A percentile compares a stretch with the other conserved stretches of the same genome.
Conservation (phyloP, 2,888 invertebrate genomes). For the Drosophila helvetica region DNA sequence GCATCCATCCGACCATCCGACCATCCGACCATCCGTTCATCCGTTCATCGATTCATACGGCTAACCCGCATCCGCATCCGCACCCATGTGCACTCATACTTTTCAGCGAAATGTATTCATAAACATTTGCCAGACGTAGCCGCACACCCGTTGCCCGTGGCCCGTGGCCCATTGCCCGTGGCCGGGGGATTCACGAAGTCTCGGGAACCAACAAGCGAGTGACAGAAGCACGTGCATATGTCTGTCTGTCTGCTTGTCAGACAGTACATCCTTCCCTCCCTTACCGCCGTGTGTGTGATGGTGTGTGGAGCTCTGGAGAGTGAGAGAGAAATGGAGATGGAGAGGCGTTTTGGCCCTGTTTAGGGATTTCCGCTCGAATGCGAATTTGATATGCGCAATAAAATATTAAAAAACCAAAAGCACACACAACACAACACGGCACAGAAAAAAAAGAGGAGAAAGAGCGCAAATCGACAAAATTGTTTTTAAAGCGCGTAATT, state of each 20-base stretch:
- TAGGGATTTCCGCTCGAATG: slow-evolving; percentile 77
- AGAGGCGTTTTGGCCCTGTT: slow-evolving; percentile 66
- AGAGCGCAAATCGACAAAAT: slow-evolving; percentile 61
- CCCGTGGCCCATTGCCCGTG: background rate
- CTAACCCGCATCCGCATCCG: slow-evolving; percentile 4
- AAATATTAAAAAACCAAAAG: slow-evolving; percentile 66
- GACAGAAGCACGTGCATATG: slow-evolving; percentile 69
- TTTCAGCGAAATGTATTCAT: slow-evolving; percentile 67
- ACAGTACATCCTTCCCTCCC: background rate
- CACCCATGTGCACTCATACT: background rate
- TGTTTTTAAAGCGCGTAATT: slow-evolving; percentile 77
- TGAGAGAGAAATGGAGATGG: background rate
- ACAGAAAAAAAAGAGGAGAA: background rate
- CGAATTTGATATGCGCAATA: slow-evolving; percentile 78
- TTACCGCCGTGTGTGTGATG: slow-evolving; percentile 1
- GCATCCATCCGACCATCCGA: slow-evolving; percentile 4
- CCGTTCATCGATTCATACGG: background rate
- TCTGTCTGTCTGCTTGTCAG: slow-evolving; percentile 44
- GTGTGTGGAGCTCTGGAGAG: slow-evolving; percentile 29
- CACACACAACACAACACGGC: slow-evolving; percentile 31
- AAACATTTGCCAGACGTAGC: slow-evolving; percentile 65
- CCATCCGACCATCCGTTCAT: background rate
- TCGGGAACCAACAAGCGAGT: slow-evolving; percentile 67
- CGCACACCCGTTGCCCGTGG: slow-evolving; percentile 6
- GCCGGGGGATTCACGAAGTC: background rate